Evolutionary conservation across 2,113 vertebrate species (phyloP).

Genomic region (Girardinichthys multiradiatus): DNA sequence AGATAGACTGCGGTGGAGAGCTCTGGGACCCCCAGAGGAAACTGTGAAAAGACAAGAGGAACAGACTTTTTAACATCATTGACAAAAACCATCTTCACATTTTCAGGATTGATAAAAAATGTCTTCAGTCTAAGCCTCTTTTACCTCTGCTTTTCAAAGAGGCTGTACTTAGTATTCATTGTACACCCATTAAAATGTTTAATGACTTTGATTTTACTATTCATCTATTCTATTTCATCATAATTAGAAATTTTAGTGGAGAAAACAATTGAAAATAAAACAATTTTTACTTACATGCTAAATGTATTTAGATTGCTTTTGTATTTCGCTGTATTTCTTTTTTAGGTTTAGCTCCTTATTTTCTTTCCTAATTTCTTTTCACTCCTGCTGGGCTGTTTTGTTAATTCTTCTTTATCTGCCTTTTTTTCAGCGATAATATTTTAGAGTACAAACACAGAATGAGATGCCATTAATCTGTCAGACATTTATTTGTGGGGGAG

Average conservation of each 20-base stretch:
- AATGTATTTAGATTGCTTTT: not conserved
- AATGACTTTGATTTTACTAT: no score
- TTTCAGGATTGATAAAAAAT: no score
- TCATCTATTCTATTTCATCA: no score
- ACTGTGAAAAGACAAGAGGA: not conserved
- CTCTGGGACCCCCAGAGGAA: no score
- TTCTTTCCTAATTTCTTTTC: not conserved
- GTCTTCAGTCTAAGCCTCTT: not conserved
- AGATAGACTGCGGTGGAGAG: not conserved
- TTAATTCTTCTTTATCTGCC: constrained; percentile 16
- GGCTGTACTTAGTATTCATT: not conserved
- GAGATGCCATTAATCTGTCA: not conserved
- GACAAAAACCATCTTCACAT: not conserved
- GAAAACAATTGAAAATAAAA: not conserved
- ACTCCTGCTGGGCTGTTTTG: not conserved
- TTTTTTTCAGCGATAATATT: not conserved
- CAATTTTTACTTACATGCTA: not conserved
- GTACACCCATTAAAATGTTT: no score
- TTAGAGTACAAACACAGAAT: not conserved
- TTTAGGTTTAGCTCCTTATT: not conserved
- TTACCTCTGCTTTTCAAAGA: not conserved
- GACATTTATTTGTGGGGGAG: not conserved
- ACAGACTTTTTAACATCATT: no score
- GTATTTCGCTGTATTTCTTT: no score
- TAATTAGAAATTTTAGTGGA: no score